These are phyloP conservation scores for Synaphobranchus kaupii DNA, from an alignment of 2,797 vertebrate species.

Conservation along the genomic window DNA sequence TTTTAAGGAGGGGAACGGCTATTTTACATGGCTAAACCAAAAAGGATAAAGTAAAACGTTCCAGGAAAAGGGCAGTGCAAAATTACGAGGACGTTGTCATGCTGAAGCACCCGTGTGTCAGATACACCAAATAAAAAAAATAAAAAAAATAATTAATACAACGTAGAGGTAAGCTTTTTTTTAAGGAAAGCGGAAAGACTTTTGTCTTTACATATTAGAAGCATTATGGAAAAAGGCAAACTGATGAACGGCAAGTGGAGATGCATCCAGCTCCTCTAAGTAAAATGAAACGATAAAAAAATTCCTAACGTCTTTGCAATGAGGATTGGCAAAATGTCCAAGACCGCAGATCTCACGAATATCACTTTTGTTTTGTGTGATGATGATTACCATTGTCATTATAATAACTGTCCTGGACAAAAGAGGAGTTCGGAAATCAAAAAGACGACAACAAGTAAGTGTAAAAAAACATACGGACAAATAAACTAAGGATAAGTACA, in stretches of 20 bases:
- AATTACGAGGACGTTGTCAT: conserved; percentile 65
- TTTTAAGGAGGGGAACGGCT: conserved; percentile 36
- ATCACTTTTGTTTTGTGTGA: conserved; percentile 32
- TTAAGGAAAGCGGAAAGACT: not conserved
- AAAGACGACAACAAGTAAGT: conserved; percentile 36
- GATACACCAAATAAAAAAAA: conserved; percentile 16
- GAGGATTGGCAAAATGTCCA: conserved; percentile 42
- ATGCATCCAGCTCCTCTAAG: conserved; percentile 43
- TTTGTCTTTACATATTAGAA: conserved; percentile 38
- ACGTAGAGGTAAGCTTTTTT: conserved; percentile 23
- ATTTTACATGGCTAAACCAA: conserved; percentile 31
- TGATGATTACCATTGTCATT: conserved; percentile 36
- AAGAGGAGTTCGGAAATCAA: conserved; percentile 53
- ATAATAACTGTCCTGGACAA: conserved; percentile 52
- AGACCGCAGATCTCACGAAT: conserved; percentile 20
- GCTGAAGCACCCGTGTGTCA: conserved; percentile 60
- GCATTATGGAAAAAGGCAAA: conserved; percentile 32
- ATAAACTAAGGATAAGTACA: conserved; percentile 48
- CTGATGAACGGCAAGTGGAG: not conserved
- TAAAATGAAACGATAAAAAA: conserved; percentile 28
- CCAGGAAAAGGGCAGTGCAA: conserved; percentile 61
- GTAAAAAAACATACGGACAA: conserved; percentile 20
- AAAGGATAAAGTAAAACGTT: conserved; percentile 26
- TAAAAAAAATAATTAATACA: conserved; percentile 23
- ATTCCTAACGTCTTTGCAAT: not conserved